Conservation (phyloP, 2,888 invertebrate genomes). For the Amaurobius ferox region DNA sequence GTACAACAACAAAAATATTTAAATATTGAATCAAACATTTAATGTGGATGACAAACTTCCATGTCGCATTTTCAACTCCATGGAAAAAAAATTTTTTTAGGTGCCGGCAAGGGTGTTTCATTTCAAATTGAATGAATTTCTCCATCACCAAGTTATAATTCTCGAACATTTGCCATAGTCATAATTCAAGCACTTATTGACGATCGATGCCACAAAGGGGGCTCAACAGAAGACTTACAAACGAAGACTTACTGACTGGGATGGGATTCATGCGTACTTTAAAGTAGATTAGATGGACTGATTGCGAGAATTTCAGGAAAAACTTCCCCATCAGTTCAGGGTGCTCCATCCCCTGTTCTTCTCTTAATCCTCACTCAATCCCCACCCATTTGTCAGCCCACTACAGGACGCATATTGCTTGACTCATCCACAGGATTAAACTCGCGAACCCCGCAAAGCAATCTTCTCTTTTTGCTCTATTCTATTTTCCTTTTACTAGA, state of each 20-base stretch:
- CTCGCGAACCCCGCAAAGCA: not conserved
- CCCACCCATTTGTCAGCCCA: constrained; percentile 9
- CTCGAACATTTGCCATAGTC: too few species aligned
- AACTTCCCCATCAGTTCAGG: not conserved
- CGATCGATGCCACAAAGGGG: too few species aligned
- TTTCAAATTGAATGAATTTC: too few species aligned
- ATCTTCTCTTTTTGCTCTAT: not conserved
- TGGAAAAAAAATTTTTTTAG: too few species aligned
- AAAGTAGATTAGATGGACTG: constrained; percentile 11
- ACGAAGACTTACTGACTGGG: not conserved
- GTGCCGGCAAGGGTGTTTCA: too few species aligned
- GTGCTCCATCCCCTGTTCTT: not conserved
- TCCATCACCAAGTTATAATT: too few species aligned
- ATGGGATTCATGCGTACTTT: not conserved
- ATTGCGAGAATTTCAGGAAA: not conserved
- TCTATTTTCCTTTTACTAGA: not conserved
- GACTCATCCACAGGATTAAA: not conserved
- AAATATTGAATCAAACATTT: too few species aligned
- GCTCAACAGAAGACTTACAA: not conserved
- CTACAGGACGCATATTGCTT: constrained; percentile 1
- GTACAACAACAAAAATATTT: too few species aligned
- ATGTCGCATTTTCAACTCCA: too few species aligned
- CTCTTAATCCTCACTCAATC: not conserved
- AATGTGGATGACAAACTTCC: too few species aligned
- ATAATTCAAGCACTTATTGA: too few species aligned